These are phyloP conservation scores for Eilema caniola DNA, from an alignment of 2,888 invertebrate species.

Conservation along the genomic window DNA sequence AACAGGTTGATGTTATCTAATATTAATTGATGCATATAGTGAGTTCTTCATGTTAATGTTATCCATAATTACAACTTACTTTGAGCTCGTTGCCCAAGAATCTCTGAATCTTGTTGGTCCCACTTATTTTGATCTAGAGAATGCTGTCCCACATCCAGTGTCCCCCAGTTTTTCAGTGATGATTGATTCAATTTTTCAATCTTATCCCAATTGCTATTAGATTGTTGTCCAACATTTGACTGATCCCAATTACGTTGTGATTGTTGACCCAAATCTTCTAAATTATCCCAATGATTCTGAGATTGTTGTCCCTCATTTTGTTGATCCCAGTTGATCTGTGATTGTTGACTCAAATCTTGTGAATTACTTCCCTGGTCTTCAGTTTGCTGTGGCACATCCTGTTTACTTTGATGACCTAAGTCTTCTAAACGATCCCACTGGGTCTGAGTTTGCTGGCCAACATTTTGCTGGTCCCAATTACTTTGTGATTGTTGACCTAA, in stretches of 20 bases:
- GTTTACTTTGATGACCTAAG: conserved; percentile 50
- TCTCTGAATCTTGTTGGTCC: neutral
- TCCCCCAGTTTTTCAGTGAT: conserved; percentile 49
- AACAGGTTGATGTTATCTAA: conserved; percentile 9
- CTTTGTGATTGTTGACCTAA: conserved; percentile 52
- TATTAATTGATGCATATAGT: conserved; percentile 3
- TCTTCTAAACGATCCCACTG: conserved; percentile 54
- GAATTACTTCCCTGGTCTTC: neutral
- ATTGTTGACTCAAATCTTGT: conserved; percentile 57
- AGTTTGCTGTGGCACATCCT: neutral
- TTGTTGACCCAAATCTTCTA: conserved; percentile 37
- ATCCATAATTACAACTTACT: conserved; percentile 42
- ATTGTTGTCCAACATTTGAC: conserved; percentile 51
- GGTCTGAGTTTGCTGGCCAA: conserved; percentile 48
- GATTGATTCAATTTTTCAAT: conserved; percentile 62
- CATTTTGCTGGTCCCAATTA: conserved; percentile 54
- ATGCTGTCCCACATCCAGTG: conserved; percentile 20
- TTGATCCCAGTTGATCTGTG: conserved; percentile 48
- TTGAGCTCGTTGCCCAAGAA: conserved; percentile 22
- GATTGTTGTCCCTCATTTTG: conserved; percentile 40
- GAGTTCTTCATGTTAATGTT: conserved; percentile 15
- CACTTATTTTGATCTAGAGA: conserved; percentile 2
- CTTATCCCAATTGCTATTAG: conserved; percentile 51
- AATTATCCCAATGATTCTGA: conserved; percentile 49
- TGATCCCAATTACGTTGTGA: conserved; percentile 46